Evolutionary conservation across 2,888 invertebrate genomes (phyloP).

Genomic region (Mimachlamys varia): DNA sequence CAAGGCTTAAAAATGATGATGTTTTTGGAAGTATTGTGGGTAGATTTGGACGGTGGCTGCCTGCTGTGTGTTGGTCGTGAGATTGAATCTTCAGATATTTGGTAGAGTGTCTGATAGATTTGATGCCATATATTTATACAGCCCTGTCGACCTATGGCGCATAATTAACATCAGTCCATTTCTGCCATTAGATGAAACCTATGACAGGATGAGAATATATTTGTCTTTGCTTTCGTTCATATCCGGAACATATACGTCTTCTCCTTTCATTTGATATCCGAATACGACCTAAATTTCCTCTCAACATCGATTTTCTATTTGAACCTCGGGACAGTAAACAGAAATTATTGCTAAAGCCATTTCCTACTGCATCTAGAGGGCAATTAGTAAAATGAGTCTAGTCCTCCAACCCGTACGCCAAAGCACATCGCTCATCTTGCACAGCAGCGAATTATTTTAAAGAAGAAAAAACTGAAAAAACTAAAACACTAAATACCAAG

Average conservation of each 20-base stretch:
- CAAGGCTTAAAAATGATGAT: not conserved
- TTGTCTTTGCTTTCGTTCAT: conserved; percentile 47
- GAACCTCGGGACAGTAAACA: conserved; percentile 45
- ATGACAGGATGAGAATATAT: conserved; percentile 45
- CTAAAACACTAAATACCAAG: not conserved
- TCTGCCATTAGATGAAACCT: conserved; percentile 20
- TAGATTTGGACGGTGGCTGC: not conserved
- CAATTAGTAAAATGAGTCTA: conserved; percentile 47
- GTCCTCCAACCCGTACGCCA: not conserved
- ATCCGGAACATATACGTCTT: conserved; percentile 46
- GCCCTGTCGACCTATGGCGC: not conserved
- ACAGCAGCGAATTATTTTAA: conserved; percentile 8
- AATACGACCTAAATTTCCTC: conserved; percentile 46
- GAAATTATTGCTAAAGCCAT: conserved; percentile 52
- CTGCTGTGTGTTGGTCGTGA: not conserved
- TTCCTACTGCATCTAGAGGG: conserved; percentile 46
- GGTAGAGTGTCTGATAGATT: not conserved
- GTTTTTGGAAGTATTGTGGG: not conserved
- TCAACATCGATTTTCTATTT: conserved; percentile 47
- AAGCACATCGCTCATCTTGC: conserved; percentile 26
- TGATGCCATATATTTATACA: conserved; percentile 5
- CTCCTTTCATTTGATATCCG: conserved; percentile 45
- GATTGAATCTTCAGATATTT: not conserved
- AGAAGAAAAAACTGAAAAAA: not conserved
- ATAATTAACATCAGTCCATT: conserved; percentile 21